A percentile compares a stretch with the other conserved stretches of the same genome.
These are phyloP conservation scores for Myotis daubentonii DNA, from an alignment of 2,797 vertebrate species.

Conservation along the genomic window DNA sequence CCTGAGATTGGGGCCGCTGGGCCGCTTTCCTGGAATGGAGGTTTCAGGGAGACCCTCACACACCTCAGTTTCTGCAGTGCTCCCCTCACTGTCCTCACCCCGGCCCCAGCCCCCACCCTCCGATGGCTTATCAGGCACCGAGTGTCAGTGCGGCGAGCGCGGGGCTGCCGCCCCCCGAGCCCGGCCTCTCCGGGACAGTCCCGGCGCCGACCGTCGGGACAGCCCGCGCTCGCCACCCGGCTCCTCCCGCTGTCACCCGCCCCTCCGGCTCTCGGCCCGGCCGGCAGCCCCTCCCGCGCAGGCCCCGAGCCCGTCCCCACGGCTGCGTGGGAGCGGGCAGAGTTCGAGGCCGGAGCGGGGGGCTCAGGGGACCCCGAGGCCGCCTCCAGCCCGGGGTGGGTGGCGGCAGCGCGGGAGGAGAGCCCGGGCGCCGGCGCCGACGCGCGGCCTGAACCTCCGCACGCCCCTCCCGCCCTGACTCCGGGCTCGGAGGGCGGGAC, in stretches of 20 bases:
- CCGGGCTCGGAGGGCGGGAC: slow-evolving; percentile 41
- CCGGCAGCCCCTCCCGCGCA: not conserved
- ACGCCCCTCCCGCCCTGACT: slow-evolving; percentile 45
- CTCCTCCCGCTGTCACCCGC: not conserved
- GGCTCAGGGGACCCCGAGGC: not conserved
- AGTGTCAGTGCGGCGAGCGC: not conserved
- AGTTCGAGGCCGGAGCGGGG: not conserved
- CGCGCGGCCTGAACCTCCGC: not conserved
- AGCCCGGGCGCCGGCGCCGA: not conserved
- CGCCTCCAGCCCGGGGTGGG: not conserved
- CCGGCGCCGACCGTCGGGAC: not conserved
- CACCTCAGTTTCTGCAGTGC: not conserved
- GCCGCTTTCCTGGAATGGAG: not conserved
- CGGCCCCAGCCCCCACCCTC: not conserved
- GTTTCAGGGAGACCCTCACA: not conserved
- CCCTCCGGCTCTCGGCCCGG: not conserved
- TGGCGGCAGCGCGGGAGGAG: not conserved
- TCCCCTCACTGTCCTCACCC: slow-evolving; percentile 1
- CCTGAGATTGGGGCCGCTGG: not conserved
- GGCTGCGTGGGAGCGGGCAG: not conserved
- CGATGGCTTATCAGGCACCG: slow-evolving; percentile 45
- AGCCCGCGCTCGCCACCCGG: not conserved
- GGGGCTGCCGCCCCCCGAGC: not conserved
- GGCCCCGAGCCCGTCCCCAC: not conserved
- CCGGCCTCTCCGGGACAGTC: not conserved